Percentiles rank a stretch among this genome's conserved stretches.
Evolutionary conservation across 2,888 invertebrate species (phyloP).

Genomic region (Tetrapedia diversipes): DNA sequence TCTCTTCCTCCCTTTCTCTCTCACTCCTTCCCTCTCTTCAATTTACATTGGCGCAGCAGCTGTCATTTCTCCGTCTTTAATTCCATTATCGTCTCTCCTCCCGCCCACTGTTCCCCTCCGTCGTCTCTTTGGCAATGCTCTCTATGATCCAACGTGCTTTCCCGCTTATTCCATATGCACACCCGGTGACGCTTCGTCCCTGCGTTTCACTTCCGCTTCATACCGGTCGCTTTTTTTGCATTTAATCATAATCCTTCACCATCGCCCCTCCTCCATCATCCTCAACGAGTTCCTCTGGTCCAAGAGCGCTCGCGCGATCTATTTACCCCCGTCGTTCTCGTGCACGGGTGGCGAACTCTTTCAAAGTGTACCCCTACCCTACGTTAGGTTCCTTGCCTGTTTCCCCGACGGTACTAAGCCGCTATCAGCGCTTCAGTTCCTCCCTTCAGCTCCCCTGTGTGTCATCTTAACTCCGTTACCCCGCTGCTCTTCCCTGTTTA

Average conservation of each 20-base stretch:
- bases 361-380: neutral
- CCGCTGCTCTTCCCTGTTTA: constrained; percentile 38
- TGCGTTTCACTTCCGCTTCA: constrained; percentile 15
- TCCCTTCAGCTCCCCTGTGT: constrained; percentile 1
- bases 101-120: too few species aligned
- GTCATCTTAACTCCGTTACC: constrained; percentile 45
- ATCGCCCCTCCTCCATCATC: constrained; percentile 11
- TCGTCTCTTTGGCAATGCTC: neutral
- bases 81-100: constrained; percentile 9
- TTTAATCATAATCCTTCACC: constrained; percentile 44
- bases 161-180: neutral
- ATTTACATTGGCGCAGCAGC: neutral
- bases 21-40: neutral
- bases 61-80: neutral
- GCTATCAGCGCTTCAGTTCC: constrained; percentile 14
- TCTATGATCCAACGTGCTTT: neutral
- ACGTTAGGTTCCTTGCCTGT: constrained; percentile 15
- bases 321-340: constrained; percentile 40
- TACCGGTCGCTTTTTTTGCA: constrained; percentile 22
- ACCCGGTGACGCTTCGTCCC: constrained; percentile 20
- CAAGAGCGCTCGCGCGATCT: constrained; percentile 22
- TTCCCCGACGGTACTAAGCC: constrained; percentile 8
- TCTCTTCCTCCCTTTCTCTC: too few species aligned
- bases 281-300: neutral
- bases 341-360: constrained; percentile 6